Evolutionary conservation across 2,113 vertebrate genomes (phyloP).

Genomic region (Megatriorchis doriae): DNA sequence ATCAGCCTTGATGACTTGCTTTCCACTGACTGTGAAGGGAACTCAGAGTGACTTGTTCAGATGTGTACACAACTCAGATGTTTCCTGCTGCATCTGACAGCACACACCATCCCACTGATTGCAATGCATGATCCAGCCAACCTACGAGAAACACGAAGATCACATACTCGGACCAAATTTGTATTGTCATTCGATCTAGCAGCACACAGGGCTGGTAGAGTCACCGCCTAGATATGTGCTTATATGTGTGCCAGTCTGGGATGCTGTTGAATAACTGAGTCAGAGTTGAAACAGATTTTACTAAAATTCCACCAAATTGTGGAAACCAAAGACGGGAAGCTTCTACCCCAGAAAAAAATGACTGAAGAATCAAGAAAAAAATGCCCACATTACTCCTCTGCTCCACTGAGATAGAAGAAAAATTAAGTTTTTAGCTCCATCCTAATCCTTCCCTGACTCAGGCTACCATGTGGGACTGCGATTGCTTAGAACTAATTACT

Average conservation of each 20-base stretch:
- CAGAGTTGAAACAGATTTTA: not conserved
- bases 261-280: not conserved
- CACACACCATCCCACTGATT: not conserved
- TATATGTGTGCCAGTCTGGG: not conserved
- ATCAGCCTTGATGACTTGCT: not conserved
- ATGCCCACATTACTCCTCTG: not conserved
- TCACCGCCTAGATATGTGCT: not conserved
- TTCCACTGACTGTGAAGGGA: not conserved
- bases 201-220: not conserved
- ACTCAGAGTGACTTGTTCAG: not conserved
- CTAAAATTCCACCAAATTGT: not conserved
- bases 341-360: not conserved
- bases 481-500: slow-evolving; percentile 55
- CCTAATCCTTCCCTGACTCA: slow-evolving; percentile 32
- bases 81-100: not conserved
- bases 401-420: slow-evolving; percentile 3
- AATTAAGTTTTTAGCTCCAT: slow-evolving; percentile 19
- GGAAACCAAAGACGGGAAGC: not conserved
- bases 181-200: not conserved
- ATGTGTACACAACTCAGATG: not conserved
- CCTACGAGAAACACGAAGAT: not conserved
- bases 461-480: slow-evolving; percentile 2
- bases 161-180: fast-evolving
- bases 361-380: not conserved
- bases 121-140: not conserved